Conservation (phyloP, 1,140 invertebrate genomes). For the Atta cephalotes region DNA sequence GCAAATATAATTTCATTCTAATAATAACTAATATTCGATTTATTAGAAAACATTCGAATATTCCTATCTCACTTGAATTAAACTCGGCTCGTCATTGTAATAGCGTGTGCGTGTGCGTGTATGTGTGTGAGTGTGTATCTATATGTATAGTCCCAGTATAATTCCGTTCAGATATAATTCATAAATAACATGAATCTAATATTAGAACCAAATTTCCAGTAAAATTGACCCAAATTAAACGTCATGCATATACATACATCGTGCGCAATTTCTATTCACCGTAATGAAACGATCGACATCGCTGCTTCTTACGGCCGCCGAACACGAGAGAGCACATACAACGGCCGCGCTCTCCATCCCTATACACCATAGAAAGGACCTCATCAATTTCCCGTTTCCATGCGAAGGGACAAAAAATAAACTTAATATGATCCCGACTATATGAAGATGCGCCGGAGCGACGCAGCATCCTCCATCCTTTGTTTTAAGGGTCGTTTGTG, state of each 20-base stretch:
- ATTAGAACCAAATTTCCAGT: conserved; percentile 4
- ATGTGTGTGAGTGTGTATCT: background rate
- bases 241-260: background rate
- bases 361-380: conserved; percentile 68
- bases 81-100: background rate
- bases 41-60: background rate
- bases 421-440: conserved; percentile 77
- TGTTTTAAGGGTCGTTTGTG: conserved; percentile 78
- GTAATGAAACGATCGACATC: conserved; percentile 57
- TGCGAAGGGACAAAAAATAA: conserved; percentile 75
- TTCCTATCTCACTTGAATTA: background rate
- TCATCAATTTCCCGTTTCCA: conserved; percentile 77
- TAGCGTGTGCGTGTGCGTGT: background rate
- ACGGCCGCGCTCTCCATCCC: conserved; percentile 8
- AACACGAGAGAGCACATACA: conserved; percentile 46
- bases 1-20: background rate
- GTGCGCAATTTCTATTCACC: conserved; percentile 51
- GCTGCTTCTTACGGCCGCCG: conserved; percentile 53
- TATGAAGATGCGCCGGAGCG: conserved; percentile 71
- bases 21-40: background rate
- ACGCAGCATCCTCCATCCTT: conserved; percentile 71
- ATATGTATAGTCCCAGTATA: background rate
- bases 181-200: conserved; percentile 29
- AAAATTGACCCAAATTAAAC: conserved; percentile 23
- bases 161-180: conserved; percentile 33